These are phyloP conservation scores for Panthera leo DNA, from an alignment of 2,113 vertebrate species.

Conservation along the genomic window DNA sequence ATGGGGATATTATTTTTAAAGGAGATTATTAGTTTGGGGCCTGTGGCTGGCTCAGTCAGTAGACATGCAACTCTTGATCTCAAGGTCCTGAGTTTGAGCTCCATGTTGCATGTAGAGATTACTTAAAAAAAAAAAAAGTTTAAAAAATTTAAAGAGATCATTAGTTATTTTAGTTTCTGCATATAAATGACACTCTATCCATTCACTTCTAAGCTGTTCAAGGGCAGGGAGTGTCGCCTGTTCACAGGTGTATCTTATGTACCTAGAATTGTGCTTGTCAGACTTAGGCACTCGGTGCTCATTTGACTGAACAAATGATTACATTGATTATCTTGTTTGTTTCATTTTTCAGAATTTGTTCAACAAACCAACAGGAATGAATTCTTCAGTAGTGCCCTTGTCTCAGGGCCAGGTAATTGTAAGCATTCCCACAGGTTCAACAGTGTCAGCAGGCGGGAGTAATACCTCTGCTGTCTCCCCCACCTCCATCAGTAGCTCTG, in stretches of 20 bases:
- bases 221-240: conserved; percentile 23
- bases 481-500: conserved; percentile 85
- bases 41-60: neutral
- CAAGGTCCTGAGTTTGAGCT: neutral
- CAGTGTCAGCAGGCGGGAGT: conserved; percentile 81
- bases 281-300: neutral
- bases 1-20: neutral
- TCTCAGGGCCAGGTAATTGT: conserved; percentile 89
- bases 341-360: conserved; percentile 85
- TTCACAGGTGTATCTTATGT: conserved; percentile 8
- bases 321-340: neutral
- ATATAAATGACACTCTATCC: neutral
- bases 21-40: neutral
- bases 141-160: neutral
- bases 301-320: conserved; percentile 27
- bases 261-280: neutral
- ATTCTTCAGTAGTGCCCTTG: conserved; percentile 88
- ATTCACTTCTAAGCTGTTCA: neutral
- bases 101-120: neutral
- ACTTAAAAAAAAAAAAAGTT: neutral
- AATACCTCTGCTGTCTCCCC: conserved; percentile 85
- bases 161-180: neutral
- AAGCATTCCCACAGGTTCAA: conserved; percentile 85
- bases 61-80: neutral
- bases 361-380: conserved; percentile 86